Percentiles rank a stretch among this genome's conserved stretches.
Evolutionary conservation across 2,113 vertebrate genomes (phyloP).

Genomic region (Oreochromis aureus): DNA sequence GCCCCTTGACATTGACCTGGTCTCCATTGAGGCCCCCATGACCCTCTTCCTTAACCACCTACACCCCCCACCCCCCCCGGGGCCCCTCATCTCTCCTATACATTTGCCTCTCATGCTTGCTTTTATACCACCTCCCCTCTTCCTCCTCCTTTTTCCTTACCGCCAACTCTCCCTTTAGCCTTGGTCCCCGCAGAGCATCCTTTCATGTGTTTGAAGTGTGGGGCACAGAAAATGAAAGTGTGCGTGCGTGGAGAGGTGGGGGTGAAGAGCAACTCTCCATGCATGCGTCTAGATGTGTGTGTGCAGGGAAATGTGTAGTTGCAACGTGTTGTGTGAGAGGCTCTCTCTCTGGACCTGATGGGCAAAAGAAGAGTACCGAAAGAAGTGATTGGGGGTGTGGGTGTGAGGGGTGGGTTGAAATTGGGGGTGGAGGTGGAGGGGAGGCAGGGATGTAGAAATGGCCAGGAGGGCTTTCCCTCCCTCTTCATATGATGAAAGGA

Average conservation of each 20-base stretch:
- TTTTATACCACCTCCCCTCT: constrained; percentile 45
- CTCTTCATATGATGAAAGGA: constrained; percentile 66
- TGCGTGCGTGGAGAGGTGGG: constrained; percentile 51
- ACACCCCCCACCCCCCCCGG: background rate
- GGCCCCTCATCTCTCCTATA: constrained; percentile 16
- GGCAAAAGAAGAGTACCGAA: constrained; percentile 47
- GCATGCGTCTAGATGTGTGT: constrained; percentile 4
- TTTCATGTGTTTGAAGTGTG: constrained; percentile 81
- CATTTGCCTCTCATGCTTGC: constrained; percentile 50
- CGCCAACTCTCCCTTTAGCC: constrained; percentile 63
- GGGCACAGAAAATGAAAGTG: constrained; percentile 76
- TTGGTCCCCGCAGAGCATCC: constrained; percentile 73
- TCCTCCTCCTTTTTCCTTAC: constrained; percentile 32
- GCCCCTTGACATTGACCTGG: constrained; percentile 69
- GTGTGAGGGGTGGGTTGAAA: background rate
- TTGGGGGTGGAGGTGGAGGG: constrained; percentile 11
- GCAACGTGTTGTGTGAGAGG: constrained; percentile 57
- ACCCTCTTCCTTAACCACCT: background rate
- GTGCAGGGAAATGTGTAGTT: constrained; percentile 28
- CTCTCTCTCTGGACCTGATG: constrained; percentile 59
- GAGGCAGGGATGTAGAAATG: constrained; percentile 36
- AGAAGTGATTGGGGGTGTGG: background rate
- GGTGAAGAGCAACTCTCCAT: constrained; percentile 32
- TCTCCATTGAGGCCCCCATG: constrained; percentile 31
- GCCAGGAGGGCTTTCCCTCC: constrained; percentile 55